These are phyloP conservation scores for Cichlasoma orientale DNA, from an alignment of 2,797 vertebrate species.

Conservation along the genomic window DNA sequence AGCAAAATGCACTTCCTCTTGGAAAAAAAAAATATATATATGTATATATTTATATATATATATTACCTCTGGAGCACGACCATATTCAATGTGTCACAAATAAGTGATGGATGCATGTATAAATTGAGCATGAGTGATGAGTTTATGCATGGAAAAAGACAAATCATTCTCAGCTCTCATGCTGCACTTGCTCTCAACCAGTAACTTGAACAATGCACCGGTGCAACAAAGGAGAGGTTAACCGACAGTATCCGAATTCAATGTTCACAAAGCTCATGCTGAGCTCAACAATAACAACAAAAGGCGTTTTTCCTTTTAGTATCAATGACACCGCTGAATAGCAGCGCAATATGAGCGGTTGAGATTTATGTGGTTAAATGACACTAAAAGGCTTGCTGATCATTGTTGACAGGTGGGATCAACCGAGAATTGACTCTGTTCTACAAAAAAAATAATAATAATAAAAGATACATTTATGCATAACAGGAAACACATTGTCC, in stretches of 20 bases:
- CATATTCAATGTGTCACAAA: conserved; percentile 80
- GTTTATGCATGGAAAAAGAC: conserved; percentile 80
- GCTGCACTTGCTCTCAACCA: conserved; percentile 75
- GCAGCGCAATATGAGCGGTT: conserved; percentile 77
- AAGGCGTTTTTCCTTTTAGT: conserved; percentile 81
- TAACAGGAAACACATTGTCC: conserved; percentile 51
- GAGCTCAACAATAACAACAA: conserved; percentile 84
- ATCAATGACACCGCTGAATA: conserved; percentile 80
- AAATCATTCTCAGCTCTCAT: conserved; percentile 77
- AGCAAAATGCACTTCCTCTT: conserved; percentile 67
- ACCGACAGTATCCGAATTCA: conserved; percentile 83
- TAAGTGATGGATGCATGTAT: conserved; percentile 82
- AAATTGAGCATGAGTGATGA: conserved; percentile 82
- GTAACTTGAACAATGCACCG: conserved; percentile 78
- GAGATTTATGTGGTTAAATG: conserved; percentile 82
- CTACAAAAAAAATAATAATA: conserved; percentile 6
- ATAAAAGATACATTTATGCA: conserved; percentile 47
- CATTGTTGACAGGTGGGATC: conserved; percentile 82
- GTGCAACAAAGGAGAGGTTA: conserved; percentile 80
- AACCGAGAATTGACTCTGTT: conserved; percentile 66
- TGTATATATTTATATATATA: conserved; percentile 69
- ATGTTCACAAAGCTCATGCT: conserved; percentile 81
- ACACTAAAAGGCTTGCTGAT: conserved; percentile 81
- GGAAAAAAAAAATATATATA: conserved; percentile 58
- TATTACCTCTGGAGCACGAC: conserved; percentile 70